A percentile compares a stretch with the other conserved stretches of the same genome.
Evolutionary conservation across 2,888 invertebrate species (phyloP).

Genomic region (Euphydryas editha): DNA sequence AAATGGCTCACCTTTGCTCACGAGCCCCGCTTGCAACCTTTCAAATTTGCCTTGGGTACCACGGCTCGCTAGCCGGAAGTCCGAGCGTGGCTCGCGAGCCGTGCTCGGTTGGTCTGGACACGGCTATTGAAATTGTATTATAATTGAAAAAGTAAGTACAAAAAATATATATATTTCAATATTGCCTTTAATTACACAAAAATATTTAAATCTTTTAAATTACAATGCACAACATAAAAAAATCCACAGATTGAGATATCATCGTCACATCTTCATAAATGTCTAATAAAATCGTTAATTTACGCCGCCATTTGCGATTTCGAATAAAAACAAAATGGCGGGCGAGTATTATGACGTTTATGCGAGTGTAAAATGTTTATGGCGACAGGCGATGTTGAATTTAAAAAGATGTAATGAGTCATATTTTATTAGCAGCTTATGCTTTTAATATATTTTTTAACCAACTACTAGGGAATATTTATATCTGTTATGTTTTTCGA

Average conservation of each 20-base stretch:
- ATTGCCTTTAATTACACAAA: background rate
- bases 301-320: constrained; percentile 52
- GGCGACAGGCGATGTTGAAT: constrained; percentile 37
- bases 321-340: constrained; percentile 49
- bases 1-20: too few species aligned
- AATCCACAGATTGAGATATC: constrained; percentile 46
- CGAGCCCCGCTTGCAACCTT: too few species aligned
- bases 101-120: too few species aligned
- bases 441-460: background rate
- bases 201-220: constrained; percentile 15
- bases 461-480: too few species aligned
- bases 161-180: background rate
- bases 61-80: too few species aligned
- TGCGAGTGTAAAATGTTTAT: constrained; percentile 45
- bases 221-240: background rate
- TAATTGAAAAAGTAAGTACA: too few species aligned
- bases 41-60: too few species aligned
- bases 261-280: constrained; percentile 54
- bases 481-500: background rate
- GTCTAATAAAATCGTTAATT: constrained; percentile 54
- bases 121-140: too few species aligned
- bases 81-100: too few species aligned
- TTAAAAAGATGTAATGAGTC: constrained; percentile 25
- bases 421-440: background rate
- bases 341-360: constrained; percentile 48